Evolutionary conservation across 1,140 invertebrate genomes (phyloP), one percentile per base, ranked within the genome.

Genomic region (Mylabris phalerata): DNA sequence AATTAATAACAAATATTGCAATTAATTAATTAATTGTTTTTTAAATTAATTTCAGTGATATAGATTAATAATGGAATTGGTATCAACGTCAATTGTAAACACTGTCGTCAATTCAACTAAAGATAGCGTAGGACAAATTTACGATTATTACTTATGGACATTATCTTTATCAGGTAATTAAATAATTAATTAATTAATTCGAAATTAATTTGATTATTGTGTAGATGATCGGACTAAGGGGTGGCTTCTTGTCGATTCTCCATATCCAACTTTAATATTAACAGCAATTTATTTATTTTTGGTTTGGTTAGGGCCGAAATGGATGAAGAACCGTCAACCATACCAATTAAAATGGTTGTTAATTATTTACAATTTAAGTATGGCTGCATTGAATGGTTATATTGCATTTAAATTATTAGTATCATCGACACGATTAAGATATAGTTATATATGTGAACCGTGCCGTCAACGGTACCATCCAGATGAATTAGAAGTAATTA

Each of bases 361-460:
- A 49, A 83, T 95, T 55, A 81, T 86, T 2, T 96, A 97, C 73
- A 98, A 96, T 73, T 75, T 94, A 59, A 76, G 82, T 3, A 90
- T 96, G 84, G 87, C 90, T 43, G 73, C 79, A 25, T 80, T 95
- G 11, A 96, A 95, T 75, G 81, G 84, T 3, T 93, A 94, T 71
- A 95, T 95, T 70, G 89, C 38, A n/a, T 78, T 82, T 47, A 79
- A 93, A 82, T 69, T 95, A 32, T 77, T 86, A 55, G 79, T 85
- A 50, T 83, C 88, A 27, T 85, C 90, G 11, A 85, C 83, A 44
- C 83, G 83, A 67, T 76, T 92, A 55, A 82, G 84, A 52, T 97
- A 96, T 72, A 95, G 87, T 72, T 92, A 93, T 71, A 84, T 88
- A 11, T 97, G 93, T 73, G 91, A 96, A 73, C 88, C 91, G 2